These are phyloP conservation scores for Oegoconia quadripuncta DNA, from an alignment of 2,888 invertebrate genomes.

Conservation along the genomic window DNA sequence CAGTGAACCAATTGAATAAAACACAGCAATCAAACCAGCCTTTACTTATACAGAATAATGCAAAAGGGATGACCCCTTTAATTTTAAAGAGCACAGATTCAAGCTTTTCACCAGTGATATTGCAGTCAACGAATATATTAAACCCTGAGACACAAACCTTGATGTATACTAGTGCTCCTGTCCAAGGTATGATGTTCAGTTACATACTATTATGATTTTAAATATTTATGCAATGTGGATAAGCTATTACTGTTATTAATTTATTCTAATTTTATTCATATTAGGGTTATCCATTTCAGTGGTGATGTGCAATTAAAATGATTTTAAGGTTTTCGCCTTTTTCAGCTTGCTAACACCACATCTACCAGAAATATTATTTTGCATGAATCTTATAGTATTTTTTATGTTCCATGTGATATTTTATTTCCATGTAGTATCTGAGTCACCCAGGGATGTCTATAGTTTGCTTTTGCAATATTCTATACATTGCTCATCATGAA, in stretches of 20 bases:
- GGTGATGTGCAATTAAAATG: too few species aligned
- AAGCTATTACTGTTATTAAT: background rate
- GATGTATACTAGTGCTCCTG: conserved; percentile 68
- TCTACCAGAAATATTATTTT: too few species aligned
- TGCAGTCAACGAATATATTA: conserved; percentile 82
- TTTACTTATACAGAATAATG: conserved; percentile 56
- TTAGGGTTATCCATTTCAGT: too few species aligned
- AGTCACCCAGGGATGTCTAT: too few species aligned
- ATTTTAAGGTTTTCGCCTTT: too few species aligned
- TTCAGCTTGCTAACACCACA: too few species aligned
- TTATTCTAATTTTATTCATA: background rate
- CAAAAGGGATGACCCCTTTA: conserved; percentile 58
- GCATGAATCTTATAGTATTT: too few species aligned
- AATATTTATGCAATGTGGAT: background rate
- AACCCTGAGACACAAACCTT: conserved; percentile 71
- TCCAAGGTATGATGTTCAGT: conserved; percentile 52
- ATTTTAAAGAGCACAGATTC: conserved; percentile 64
- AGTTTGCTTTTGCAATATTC: too few species aligned
- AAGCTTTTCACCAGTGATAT: conserved; percentile 79
- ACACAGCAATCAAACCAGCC: conserved; percentile 45
- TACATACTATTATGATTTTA: background rate
- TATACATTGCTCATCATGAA: too few species aligned
- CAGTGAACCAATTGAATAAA: conserved; percentile 42
- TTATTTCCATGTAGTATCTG: too few species aligned
- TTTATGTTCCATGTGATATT: too few species aligned